Conservation (phyloP, 2,888 invertebrate genomes). For the Xylota segnis region DNA sequence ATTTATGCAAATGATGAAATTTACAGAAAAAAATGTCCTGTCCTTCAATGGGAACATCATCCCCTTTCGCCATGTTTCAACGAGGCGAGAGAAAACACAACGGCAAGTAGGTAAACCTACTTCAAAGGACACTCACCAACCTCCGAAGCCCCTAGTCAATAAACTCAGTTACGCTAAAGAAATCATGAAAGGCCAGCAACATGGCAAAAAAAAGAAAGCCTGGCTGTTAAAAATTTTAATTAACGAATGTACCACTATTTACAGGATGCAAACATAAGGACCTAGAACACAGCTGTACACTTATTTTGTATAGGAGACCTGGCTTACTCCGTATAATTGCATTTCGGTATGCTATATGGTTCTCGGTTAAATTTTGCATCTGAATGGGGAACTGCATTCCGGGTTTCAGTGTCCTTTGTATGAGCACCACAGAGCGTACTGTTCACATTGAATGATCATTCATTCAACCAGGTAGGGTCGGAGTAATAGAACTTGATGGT, state of each 20-base stretch:
- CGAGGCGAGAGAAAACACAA: background rate
- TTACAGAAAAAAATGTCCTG: constrained; percentile 9
- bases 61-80: background rate
- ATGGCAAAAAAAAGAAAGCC: constrained; percentile 7
- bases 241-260: constrained; percentile 69
- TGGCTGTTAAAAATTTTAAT: constrained; percentile 67
- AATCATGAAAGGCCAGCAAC: constrained; percentile 12
- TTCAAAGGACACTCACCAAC: constrained; percentile 8
- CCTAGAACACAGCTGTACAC: constrained; percentile 14
- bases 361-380: constrained; percentile 62
- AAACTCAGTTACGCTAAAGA: constrained; percentile 12
- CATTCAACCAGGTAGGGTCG: constrained; percentile 44
- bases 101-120: background rate
- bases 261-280: constrained; percentile 50
- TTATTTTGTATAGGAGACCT: constrained; percentile 18
- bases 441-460: constrained; percentile 66
- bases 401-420: constrained; percentile 23
- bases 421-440: constrained; percentile 14
- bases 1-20: constrained; percentile 42
- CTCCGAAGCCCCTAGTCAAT: constrained; percentile 12
- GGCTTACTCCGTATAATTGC: constrained; percentile 63
- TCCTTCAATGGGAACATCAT: constrained; percentile 17
- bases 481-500: constrained; percentile 49
- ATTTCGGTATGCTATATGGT: constrained; percentile 52
- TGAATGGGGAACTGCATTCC: constrained; percentile 60